Percentiles rank a stretch among this genome's conserved stretches.
Conservation (phyloP, 2,113 vertebrate species). For the Oreochromis tanganicae region DNA sequence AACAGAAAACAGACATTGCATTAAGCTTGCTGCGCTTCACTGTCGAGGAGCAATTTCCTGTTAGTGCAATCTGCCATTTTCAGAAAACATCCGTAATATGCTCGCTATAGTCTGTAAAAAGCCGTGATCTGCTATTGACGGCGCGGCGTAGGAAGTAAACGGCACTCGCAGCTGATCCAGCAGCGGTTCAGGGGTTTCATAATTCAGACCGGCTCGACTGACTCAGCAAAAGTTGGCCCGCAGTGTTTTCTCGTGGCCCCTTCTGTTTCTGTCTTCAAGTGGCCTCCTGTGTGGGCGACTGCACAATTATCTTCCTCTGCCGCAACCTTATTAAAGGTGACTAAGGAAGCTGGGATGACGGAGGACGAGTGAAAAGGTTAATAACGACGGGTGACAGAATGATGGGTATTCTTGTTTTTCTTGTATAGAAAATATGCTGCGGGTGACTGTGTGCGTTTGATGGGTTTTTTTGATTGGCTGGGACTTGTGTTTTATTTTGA, state of each 20-base stretch:
- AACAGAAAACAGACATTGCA: not conserved
- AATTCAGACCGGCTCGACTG: not conserved
- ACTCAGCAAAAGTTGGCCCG: not conserved
- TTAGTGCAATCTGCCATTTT: not conserved
- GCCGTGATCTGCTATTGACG: not conserved
- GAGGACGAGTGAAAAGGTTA: not conserved
- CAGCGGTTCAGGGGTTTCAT: not conserved
- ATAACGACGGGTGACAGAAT: not conserved
- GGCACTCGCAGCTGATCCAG: not conserved
- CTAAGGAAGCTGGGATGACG: not conserved
- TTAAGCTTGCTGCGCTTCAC: not conserved
- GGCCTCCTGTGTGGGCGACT: not conserved
- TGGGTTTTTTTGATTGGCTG: not conserved
- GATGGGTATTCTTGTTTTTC: not conserved
- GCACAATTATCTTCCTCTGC: not conserved
- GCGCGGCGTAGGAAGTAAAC: not conserved
- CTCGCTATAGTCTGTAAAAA: not conserved
- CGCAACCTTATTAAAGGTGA: not conserved
- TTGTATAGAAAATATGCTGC: not conserved
- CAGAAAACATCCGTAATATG: not conserved
- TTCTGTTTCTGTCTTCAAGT: not conserved
- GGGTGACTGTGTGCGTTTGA: not conserved
- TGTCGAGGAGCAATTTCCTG: not conserved
- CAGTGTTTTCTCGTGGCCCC: not conserved
- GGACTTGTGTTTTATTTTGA: not conserved